These are phyloP conservation scores for Sinhomidia bicolor DNA, from an alignment of 2,888 invertebrate genomes.

Conservation along the genomic window DNA sequence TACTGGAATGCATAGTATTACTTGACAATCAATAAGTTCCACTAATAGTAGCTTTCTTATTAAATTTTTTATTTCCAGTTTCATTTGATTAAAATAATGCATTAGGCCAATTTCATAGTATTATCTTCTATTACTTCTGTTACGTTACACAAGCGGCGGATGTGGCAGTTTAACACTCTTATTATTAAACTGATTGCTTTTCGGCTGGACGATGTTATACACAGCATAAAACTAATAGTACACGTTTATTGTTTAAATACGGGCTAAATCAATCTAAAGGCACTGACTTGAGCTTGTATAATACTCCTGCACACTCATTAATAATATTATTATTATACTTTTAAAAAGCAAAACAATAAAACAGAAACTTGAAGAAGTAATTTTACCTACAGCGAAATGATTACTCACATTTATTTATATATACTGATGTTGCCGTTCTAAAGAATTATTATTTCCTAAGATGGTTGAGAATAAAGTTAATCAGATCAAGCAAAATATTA, in stretches of 20 bases:
- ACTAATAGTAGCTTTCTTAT: neutral
- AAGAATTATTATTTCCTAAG: neutral
- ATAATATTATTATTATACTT: neutral
- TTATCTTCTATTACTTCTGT: neutral
- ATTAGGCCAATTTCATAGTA: conserved; percentile 23
- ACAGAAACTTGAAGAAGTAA: conserved; percentile 6
- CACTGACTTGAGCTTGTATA: conserved; percentile 68
- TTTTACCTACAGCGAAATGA: neutral
- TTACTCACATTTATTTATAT: neutral
- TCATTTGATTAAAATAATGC: conserved; percentile 29
- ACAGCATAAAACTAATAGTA: conserved; percentile 19
- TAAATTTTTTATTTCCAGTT: conserved; percentile 21
- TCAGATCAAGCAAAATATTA: conserved; percentile 29
- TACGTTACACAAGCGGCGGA: conserved; percentile 22
- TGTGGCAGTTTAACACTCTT: conserved; percentile 1
- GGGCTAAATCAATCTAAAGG: conserved; percentile 63
- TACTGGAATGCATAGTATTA: too few species aligned
- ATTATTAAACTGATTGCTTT: conserved; percentile 34
- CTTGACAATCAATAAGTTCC: too few species aligned
- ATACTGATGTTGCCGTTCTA: neutral
- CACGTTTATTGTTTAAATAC: neutral
- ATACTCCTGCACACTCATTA: conserved; percentile 39
- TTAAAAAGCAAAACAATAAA: neutral
- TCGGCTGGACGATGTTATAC: conserved; percentile 35
- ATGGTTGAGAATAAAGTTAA: neutral